Evolutionary conservation across 1,140 invertebrate genomes (phyloP), one percentile per base, ranked within the genome.

Genomic region (Phthorimaea operculella): DNA sequence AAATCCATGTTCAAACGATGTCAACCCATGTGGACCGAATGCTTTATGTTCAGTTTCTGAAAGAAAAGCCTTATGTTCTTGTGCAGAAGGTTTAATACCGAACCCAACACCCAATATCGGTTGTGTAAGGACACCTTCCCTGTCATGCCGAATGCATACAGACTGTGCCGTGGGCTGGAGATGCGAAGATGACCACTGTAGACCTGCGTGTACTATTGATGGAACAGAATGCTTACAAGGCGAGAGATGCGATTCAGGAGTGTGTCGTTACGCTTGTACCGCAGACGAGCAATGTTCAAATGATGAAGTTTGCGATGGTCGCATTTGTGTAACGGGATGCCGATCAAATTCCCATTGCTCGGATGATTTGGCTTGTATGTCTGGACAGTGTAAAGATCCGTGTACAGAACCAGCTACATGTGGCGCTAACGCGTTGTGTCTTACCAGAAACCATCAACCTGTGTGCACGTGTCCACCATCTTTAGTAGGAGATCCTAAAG

Each of bases 31-130:
- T 70, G 94, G 94, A 39, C 92, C 94, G 4, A 95, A 96, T 71
- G 92, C 94, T 1, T 81, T 90, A 17, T 96, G 94, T 66, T 89
- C 91, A 1, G 93, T 94, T 0, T 88, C 90, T 4, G 94, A 95
- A 71, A 93, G 95, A 67, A 89, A 94, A 63, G 92, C 94, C 15
- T 89, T 90, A 51, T 96, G 95, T 70, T 91, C 92, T 4, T 96
- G 95, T 77, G 83, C 90, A 6, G 74, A 86, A 49, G 92, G 92
- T 15, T 90, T 95, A 71, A 93, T 96, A 65, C 91, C 94, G 16
- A 95, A 94, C 77, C 94, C 94, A 21, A 93, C 92, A 7, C 89
- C 93, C 1, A 92, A 92, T 68, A 89, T 95, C 17, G 95, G 92
- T 6, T 96, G 95, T 68, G 89, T 95, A 0, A 87, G 94, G 66